Evolutionary conservation across 2,797 vertebrate genomes (phyloP).

Genomic region (Artibeus jamaicensis): DNA sequence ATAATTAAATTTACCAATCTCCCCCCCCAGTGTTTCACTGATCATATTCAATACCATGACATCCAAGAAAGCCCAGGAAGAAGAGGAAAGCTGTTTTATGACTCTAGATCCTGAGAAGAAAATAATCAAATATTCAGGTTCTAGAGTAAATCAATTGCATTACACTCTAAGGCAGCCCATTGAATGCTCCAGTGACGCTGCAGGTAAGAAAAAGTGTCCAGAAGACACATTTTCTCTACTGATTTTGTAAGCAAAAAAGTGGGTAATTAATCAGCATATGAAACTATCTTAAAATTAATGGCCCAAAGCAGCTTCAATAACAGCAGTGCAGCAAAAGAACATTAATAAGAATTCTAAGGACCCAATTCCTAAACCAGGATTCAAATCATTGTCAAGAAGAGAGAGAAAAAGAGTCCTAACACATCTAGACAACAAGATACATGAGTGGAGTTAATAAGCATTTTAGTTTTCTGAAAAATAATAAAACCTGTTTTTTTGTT

Average conservation of each 20-base stretch:
- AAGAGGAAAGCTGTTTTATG: neutral
- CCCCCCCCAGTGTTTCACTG: neutral
- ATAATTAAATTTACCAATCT: slow-evolving; percentile 33
- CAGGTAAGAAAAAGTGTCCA: slow-evolving; percentile 40
- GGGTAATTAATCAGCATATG: slow-evolving; percentile 43
- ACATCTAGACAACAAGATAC: neutral
- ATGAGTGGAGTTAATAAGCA: neutral
- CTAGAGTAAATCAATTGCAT: slow-evolving; percentile 13
- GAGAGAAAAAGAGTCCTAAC: neutral
- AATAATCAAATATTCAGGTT: slow-evolving; percentile 46
- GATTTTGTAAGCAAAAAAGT: slow-evolving; percentile 53
- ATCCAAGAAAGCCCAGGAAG: neutral
- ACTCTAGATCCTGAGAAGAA: slow-evolving; percentile 29
- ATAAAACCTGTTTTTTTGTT: slow-evolving; percentile 27
- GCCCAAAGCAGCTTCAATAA: slow-evolving; percentile 31
- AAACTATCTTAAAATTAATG: slow-evolving; percentile 49
- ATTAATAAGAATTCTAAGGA: slow-evolving; percentile 36
- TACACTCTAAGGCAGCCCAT: neutral
- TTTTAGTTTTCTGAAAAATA: slow-evolving; percentile 41
- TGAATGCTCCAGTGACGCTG: neutral
- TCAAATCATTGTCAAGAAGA: slow-evolving; percentile 17
- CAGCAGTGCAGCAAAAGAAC: slow-evolving; percentile 5
- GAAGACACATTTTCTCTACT: slow-evolving; percentile 18
- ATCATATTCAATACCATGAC: neutral
- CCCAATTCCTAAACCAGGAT: slow-evolving; percentile 19